Conservation (phyloP, 92 coral and sea anemone species). For the Phenganax subtilis region DNA sequence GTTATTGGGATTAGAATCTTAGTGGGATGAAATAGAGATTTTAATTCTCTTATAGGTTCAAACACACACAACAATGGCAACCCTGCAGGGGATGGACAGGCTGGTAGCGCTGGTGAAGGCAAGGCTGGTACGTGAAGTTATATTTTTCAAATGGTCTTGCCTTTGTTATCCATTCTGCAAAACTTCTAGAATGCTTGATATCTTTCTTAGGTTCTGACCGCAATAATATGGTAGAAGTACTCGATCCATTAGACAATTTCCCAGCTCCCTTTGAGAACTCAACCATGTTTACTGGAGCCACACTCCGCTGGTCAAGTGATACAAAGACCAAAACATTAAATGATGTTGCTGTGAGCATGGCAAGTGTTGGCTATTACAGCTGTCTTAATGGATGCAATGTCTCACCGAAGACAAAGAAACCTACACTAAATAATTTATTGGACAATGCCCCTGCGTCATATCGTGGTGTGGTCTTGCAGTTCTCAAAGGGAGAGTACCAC, state of each 20-base stretch:
- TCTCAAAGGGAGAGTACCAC: constrained; percentile 60
- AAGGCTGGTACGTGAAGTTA: constrained; percentile 55
- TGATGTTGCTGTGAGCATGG: constrained; percentile 77
- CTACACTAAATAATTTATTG: constrained; percentile 60
- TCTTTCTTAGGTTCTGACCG: constrained; percentile 76
- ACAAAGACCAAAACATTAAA: constrained; percentile 48
- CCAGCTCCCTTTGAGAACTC: constrained; percentile 87
- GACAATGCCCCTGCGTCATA: constrained; percentile 94
- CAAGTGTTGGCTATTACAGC: constrained; percentile 68
- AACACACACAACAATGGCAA: constrained; percentile 91
- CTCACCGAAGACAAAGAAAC: constrained; percentile 48
- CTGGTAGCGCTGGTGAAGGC: constrained; percentile 97
- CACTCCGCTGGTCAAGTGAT: constrained; percentile 64
- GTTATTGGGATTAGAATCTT: not conserved
- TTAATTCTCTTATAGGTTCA: constrained; percentile 57
- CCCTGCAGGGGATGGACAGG: constrained; percentile 99
- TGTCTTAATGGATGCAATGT: constrained; percentile 30
- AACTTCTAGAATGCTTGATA: not conserved
- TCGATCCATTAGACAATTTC: constrained; percentile 73
- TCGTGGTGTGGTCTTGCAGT: constrained; percentile 67
- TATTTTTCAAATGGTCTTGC: not conserved
- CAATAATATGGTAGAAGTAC: constrained; percentile 75
- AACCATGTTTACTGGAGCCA: constrained; percentile 59
- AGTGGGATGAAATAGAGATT: not conserved
- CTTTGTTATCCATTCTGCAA: not conserved